Base-by-base conservation (phyloP, 1,140 invertebrate species). In the Lepidurus arcticus region DNA sequence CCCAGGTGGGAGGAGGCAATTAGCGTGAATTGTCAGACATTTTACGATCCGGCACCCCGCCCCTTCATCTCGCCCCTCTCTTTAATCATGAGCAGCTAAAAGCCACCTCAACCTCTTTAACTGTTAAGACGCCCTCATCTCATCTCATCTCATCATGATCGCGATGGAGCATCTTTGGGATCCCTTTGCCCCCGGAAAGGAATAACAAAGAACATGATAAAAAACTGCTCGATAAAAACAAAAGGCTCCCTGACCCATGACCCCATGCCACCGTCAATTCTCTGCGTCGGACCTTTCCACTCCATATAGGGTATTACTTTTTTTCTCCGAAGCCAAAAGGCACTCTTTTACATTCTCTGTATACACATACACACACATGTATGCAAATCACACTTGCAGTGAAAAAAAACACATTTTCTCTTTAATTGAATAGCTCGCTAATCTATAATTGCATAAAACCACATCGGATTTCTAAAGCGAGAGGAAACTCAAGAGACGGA, bases 91-190 rank as follows among this genome's bases (percentile, higher is more conserved):
- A 65, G 53, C 53, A 65, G 53, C 53, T 65, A 65, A 65, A 65
- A 65, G 53, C 53, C 21, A 65, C 53, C 53, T 65, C 53, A 65
- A 65, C 53, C 13, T 65, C 53, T n/a, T 21, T 65, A n/a, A 65
- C 53, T 65, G 53, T 65, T 65, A 65, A 65, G 53, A 65, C 53
- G 53, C 53, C 53, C 53, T 65, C 53, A 65, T 65, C 53, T 65
- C 53, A 65, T 65, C 53, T 65, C 53, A 65, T 65, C 53, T 65
- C 53, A 65, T 16, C 13, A 65, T 65, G 53, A 65, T 65, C 53
- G 53, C 53, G 53, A 65, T 65, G 21, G 53, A 65, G 53, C 53
- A 65, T 65, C 53, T 21, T 21, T 65, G 7, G 21, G 21, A 65
- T 65, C 53, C 53, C 21, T 65, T 21, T 65, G 53, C 53, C 53